These are phyloP conservation scores for Acanthochromis polyacanthus DNA, from an alignment of 2,113 vertebrate genomes.

Conservation along the genomic window DNA sequence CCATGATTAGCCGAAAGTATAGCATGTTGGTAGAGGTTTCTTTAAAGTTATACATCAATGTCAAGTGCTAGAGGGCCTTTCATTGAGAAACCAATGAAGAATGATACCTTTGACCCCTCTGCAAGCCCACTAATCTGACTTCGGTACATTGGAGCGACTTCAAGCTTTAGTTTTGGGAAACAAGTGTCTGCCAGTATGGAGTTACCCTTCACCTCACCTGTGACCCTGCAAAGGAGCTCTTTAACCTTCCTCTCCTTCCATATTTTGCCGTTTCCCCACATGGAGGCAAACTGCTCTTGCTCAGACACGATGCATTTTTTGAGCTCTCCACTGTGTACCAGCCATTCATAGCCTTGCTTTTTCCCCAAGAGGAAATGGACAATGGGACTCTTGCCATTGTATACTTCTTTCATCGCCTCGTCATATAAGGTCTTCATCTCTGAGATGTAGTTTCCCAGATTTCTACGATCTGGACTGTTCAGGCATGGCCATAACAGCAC, in stretches of 20 bases:
- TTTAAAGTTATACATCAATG: conserved; percentile 43
- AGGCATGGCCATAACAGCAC: conserved; percentile 73
- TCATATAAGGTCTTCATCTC: conserved; percentile 66
- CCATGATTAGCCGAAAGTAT: too few species aligned
- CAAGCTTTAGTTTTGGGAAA: conserved; percentile 47
- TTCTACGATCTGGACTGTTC: fast-evolving
- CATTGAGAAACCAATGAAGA: conserved; percentile 79
- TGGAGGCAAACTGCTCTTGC: conserved; percentile 42
- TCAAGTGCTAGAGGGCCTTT: conserved; percentile 78
- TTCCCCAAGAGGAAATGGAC: conserved; percentile 79
- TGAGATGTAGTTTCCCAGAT: conserved; percentile 55
- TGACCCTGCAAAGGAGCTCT: conserved; percentile 63
- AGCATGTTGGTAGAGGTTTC: too few species aligned
- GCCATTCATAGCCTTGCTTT: conserved; percentile 55
- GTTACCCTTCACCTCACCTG: conserved; percentile 24
- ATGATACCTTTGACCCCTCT: conserved; percentile 57
- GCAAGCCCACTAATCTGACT: conserved; percentile 53
- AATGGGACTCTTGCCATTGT: conserved; percentile 62
- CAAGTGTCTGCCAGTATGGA: conserved; percentile 52
- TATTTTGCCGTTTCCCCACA: conserved; percentile 70
- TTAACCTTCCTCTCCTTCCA: conserved; percentile 64
- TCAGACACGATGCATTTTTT: not conserved
- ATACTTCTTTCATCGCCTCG: conserved; percentile 58
- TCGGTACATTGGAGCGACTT: conserved; percentile 68
- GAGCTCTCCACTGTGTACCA: conserved; percentile 60